Conservation (phyloP, 2,888 invertebrate species). For the Plagodis pulveraria region DNA sequence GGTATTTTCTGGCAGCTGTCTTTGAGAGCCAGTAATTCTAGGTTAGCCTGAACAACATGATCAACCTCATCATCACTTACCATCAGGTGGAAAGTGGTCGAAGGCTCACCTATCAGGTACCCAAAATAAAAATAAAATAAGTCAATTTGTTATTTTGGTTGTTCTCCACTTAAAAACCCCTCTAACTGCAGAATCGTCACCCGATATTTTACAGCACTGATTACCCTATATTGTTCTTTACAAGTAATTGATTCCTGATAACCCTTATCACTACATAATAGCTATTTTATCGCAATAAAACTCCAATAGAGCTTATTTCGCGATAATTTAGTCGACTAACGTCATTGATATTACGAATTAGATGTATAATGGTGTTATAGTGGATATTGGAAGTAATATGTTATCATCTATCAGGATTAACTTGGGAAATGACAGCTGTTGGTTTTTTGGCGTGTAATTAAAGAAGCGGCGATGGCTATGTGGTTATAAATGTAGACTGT, state of each 20-base stretch:
- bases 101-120: too few species aligned
- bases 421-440: conserved; percentile 19
- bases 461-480: too few species aligned
- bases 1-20: too few species aligned
- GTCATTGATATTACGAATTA: conserved; percentile 23
- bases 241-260: conserved; percentile 28
- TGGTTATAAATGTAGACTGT: too few species aligned
- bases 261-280: conserved; percentile 29
- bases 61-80: too few species aligned
- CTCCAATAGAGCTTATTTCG: conserved; percentile 36
- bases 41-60: too few species aligned
- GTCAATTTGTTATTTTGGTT: too few species aligned
- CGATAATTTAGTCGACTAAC: conserved; percentile 31
- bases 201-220: conserved; percentile 13
- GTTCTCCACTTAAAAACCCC: too few species aligned
- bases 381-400: conserved; percentile 11
- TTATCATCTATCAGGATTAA: conserved; percentile 26
- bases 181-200: too few species aligned
- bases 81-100: too few species aligned
- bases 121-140: too few species aligned
- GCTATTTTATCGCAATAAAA: conserved; percentile 30
- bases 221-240: conserved; percentile 5
- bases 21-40: too few species aligned
- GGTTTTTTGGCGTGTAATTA: not conserved
- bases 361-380: conserved; percentile 20